Evolutionary conservation across 2,888 invertebrate genomes (phyloP).

Genomic region (Archips xylosteana): DNA sequence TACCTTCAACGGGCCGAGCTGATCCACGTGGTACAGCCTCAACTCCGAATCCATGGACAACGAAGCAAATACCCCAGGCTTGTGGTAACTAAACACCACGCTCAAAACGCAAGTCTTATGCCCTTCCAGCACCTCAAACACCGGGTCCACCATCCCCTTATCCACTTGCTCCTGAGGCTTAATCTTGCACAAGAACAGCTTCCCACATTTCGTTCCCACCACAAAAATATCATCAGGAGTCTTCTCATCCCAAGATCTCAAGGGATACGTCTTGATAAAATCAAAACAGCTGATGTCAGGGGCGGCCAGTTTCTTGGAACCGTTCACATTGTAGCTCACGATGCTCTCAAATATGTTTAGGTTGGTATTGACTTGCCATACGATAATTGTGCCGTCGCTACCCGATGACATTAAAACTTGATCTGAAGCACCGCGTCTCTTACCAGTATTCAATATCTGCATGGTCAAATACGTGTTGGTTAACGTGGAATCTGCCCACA

Average conservation of each 20-base stretch:
- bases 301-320: slow-evolving; percentile 55
- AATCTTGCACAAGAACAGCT: slow-evolving; percentile 64
- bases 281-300: slow-evolving; percentile 74
- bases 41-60: slow-evolving; percentile 74
- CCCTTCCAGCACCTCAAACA: slow-evolving; percentile 61
- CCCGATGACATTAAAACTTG: slow-evolving; percentile 64
- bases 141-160: slow-evolving; percentile 62
- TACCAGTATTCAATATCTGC: slow-evolving; percentile 66
- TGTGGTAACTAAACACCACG: slow-evolving; percentile 66
- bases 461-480: slow-evolving; percentile 65
- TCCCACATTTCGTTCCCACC: slow-evolving; percentile 67
- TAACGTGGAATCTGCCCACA: slow-evolving; percentile 67
- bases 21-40: slow-evolving; percentile 68
- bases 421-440: slow-evolving; percentile 68
- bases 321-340: slow-evolving; percentile 62
- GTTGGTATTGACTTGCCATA: slow-evolving; percentile 72
- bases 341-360: slow-evolving; percentile 66
- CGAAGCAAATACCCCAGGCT: slow-evolving; percentile 67
- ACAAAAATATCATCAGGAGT: slow-evolving; percentile 67
- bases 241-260: slow-evolving; percentile 63
- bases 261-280: slow-evolving; percentile 64
- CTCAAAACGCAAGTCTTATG: slow-evolving; percentile 67
- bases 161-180: slow-evolving; percentile 51
- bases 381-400: slow-evolving; percentile 62
- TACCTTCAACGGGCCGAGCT: slow-evolving; percentile 69